These are phyloP conservation scores for Trimorus sp. DNA, from an alignment of 2,888 invertebrate species.

Conservation along the genomic window DNA sequence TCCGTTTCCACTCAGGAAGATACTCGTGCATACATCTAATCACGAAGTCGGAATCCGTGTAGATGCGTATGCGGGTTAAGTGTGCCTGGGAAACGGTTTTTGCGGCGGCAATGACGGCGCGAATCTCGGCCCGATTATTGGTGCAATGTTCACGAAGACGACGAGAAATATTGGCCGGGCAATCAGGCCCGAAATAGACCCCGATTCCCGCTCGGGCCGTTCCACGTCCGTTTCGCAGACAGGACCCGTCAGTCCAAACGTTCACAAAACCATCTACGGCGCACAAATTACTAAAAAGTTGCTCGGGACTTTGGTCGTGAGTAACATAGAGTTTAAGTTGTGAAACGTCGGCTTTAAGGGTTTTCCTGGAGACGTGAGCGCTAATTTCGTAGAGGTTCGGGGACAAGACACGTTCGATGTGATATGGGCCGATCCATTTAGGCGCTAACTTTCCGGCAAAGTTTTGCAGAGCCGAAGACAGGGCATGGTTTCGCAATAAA, in stretches of 20 bases:
- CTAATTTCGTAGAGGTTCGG: not conserved
- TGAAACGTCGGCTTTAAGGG: not conserved
- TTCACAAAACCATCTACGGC: conserved; percentile 1
- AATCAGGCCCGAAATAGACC: conserved; percentile 9
- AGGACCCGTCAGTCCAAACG: conserved; percentile 15
- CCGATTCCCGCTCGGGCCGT: conserved; percentile 14
- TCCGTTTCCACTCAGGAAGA: conserved; percentile 10
- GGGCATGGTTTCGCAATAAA: not conserved
- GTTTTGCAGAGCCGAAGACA: conserved; percentile 3
- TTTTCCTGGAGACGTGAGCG: not conserved
- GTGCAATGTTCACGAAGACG: not conserved
- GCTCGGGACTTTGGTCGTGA: not conserved
- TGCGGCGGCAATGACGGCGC: not conserved
- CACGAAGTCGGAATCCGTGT: conserved; percentile 7
- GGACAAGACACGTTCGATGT: not conserved
- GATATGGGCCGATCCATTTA: conserved; percentile 4
- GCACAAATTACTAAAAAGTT: not conserved
- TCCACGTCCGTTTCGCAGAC: not conserved
- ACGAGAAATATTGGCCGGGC: not conserved
- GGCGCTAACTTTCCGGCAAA: conserved; percentile 21
- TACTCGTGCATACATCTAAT: not conserved
- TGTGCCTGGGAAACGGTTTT: not conserved
- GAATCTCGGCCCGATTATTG: not conserved
- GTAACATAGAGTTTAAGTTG: conserved; percentile 5
- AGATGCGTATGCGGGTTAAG: not conserved